phyloP scores from a whole-genome alignment of 37 sponge, comb jelly and placozoan genomes.

The Halichondria panicea region DNA sequence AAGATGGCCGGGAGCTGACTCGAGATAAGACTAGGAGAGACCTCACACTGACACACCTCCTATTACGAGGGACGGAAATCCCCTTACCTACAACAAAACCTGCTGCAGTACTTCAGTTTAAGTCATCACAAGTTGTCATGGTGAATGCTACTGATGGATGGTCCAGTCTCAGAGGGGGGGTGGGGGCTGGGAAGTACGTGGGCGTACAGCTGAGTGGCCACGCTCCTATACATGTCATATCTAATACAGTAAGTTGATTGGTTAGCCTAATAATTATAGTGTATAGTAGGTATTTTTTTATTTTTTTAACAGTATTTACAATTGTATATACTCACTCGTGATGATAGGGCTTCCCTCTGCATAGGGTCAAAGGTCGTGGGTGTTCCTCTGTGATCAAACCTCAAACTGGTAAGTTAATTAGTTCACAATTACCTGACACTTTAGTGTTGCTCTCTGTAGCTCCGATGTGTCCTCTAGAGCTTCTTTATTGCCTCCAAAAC shows the following conservation, averaged over 20 bases:
- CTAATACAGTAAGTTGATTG: too few relatives aligned
- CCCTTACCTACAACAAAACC: too few relatives aligned
- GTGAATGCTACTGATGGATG: too few relatives aligned
- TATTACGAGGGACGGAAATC: conserved; percentile 11
- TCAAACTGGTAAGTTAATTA: neutral
- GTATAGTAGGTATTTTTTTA: neutral
- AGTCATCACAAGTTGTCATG: too few relatives aligned
- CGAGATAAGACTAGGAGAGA: neutral
- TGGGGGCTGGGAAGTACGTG: too few relatives aligned
- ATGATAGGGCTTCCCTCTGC: too few relatives aligned
- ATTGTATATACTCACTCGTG: too few relatives aligned
- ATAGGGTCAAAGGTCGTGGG: conserved; percentile 6
- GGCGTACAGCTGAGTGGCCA: too few relatives aligned
- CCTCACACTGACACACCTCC: conserved; percentile 7
- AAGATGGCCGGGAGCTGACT: conserved; percentile 13
- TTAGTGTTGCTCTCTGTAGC: neutral
- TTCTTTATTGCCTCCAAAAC: conserved; percentile 34
- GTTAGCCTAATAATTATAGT: neutral
- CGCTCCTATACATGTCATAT: too few relatives aligned
- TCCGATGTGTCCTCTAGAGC: conserved; percentile 10
- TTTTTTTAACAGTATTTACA: neutral
- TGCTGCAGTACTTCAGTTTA: too few relatives aligned
- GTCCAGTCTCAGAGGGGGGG: too few relatives aligned
- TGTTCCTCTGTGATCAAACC: conserved; percentile 13
- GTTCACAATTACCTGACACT: too few relatives aligned